These are phyloP conservation scores for Naso thynnoides DNA, from an alignment of 2,797 vertebrate genomes.

Conservation along the genomic window DNA sequence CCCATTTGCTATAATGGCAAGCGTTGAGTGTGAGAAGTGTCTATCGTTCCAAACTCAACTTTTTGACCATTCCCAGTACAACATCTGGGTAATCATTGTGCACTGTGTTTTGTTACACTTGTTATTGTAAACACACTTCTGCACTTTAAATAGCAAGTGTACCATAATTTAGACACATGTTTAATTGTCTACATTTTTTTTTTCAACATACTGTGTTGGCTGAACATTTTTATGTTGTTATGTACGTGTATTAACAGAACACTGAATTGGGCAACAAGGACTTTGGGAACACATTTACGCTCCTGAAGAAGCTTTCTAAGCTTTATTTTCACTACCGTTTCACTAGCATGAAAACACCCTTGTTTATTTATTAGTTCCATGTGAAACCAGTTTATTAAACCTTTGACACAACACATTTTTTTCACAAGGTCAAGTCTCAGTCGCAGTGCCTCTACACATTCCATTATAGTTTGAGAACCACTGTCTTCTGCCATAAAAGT, in stretches of 20 bases:
- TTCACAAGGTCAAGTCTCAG: conserved; percentile 6
- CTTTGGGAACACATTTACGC: background rate
- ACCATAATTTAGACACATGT: no score
- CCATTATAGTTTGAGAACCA: conserved; percentile 10
- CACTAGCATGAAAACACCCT: conserved; percentile 1
- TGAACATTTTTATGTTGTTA: background rate
- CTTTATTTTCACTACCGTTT: background rate
- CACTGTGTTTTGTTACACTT: no score
- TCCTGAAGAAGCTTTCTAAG: background rate
- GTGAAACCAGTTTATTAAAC: conserved; percentile 26
- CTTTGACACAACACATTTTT: conserved; percentile 20
- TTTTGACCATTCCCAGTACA: no score
- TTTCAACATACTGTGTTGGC: conserved; percentile 2
- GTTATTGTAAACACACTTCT: no score
- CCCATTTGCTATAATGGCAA: no score
- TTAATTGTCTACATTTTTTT: no score
- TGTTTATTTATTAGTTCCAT: conserved; percentile 43
- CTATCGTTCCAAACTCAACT: no score
- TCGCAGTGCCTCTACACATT: background rate
- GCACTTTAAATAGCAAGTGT: no score
- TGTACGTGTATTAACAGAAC: background rate
- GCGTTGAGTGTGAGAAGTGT: no score
- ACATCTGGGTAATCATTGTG: no score
- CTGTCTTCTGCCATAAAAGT: conserved; percentile 14
- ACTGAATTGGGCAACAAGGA: background rate